These are phyloP conservation scores for Himalopsyche japonica DNA, from an alignment of 2,888 invertebrate species.

Conservation along the genomic window DNA sequence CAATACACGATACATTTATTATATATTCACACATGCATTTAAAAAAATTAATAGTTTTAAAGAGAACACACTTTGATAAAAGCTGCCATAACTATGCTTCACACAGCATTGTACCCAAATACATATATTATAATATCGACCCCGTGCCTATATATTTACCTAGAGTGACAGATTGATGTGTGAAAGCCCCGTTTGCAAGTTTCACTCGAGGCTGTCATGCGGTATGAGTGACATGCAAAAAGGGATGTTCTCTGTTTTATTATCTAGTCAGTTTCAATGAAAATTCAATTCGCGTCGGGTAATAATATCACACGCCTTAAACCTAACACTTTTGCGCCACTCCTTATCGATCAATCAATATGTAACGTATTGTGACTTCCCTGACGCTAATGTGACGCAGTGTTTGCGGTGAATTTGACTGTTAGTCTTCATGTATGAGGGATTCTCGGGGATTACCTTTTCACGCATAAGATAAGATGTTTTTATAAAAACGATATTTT, in stretches of 20 bases:
- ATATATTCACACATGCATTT: no score
- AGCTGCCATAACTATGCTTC: no score
- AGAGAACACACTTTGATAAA: no score
- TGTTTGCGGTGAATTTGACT: no score
- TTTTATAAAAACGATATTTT: no score
- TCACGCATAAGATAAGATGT: no score
- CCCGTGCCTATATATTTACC: background rate
- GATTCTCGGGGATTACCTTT: no score
- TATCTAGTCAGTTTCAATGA: background rate
- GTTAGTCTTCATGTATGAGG: no score
- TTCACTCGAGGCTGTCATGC: background rate
- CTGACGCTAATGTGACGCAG: background rate
- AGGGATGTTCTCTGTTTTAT: background rate
- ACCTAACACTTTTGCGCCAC: background rate
- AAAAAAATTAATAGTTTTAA: no score
- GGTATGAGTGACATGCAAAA: background rate
- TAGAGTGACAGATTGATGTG: background rate
- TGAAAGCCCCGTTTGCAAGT: background rate
- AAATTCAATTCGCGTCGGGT: background rate
- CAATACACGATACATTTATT: no score
- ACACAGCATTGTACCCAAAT: no score
- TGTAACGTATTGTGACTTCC: background rate
- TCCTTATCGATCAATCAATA: background rate
- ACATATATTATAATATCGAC: background rate
- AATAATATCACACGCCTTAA: background rate